Base-by-base conservation (phyloP, 1,140 invertebrate genomes). In the Leptinotarsa defecta region DNA sequence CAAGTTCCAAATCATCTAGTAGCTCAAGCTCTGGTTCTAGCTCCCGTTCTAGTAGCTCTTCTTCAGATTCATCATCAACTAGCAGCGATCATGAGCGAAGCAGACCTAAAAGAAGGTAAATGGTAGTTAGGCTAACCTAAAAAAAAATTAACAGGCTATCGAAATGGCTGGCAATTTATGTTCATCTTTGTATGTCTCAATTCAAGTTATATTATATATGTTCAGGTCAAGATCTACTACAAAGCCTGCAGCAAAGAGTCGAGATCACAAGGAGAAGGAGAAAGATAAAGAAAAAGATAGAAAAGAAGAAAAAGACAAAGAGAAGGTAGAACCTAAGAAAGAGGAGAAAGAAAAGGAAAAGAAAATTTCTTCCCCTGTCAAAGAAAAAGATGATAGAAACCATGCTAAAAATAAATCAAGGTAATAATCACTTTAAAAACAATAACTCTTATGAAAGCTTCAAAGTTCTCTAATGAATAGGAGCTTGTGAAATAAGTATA, bases 41-140 rank as follows among this genome's bases (percentile, higher is more conserved):
- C 61, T 94, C 93, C 1, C 92, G 92, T 63, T 95, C 92, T 1
- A 92, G 90, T 76, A 93, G 91, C 81, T 91, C 91, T 68, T 90
- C 89, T 1, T 91, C 90, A 6, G 87, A 87, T 64, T 86, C 77
- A 81, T 88, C 86, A 84, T 88, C 86, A 82, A 88, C 84, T 1
- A 90, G 88, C 80, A 90, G 89, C 78, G 88, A 88, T 74, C 87
- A 88, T 81, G 88, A 89, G 76, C 85, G 90, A 19, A 88, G 89
- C 57, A 87, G 89, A 76, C 86, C 88, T 52, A 91, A 91, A 84
- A 87, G 89, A 83, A 89, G 89, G 88, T 90, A 83, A 57, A 19
- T 43, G 34, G 1, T 43, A 8, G 34, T 34, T 34, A 43, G 6
- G 34, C 8, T 11, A 3, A 11, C 8, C 34, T 43, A 43, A 1